phyloP scores from a whole-genome alignment of 2,797 vertebrate genomes.

The Cyclura pinguis region DNA sequence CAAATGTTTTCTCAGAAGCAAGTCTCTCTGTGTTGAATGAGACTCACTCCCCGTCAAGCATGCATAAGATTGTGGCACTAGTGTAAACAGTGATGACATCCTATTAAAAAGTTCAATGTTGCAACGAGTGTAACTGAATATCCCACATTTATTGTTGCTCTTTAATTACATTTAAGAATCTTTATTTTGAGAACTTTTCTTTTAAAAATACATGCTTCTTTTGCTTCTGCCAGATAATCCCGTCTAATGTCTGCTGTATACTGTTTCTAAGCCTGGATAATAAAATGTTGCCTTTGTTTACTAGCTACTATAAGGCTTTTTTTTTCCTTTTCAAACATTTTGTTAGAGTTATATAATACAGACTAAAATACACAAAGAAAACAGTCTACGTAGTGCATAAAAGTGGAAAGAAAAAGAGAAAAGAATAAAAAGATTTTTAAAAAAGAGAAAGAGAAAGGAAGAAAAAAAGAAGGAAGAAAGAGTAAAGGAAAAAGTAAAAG shows the following conservation, averaged over 20 bases:
- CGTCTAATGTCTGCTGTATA: neutral
- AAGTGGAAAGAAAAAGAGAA: no score
- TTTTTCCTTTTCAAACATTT: no score
- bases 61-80: no score
- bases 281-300: neutral
- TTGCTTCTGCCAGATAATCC: neutral
- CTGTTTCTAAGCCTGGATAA: neutral
- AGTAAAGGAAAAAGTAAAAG: no score
- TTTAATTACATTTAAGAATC: constrained; percentile 4
- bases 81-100: neutral
- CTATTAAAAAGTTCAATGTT: neutral
- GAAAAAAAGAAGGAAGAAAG: no score
- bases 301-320: neutral
- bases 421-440: no score
- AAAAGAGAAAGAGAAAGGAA: no score
- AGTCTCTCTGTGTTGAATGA: neutral
- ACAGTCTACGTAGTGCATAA: no score
- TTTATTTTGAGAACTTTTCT: constrained; percentile 1
- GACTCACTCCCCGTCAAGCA: neutral
- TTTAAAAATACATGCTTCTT: neutral
- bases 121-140: neutral
- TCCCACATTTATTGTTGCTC: neutral
- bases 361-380: no score
- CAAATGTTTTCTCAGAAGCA: neutral
- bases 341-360: no score